Percentiles rank a stretch among this genome's conserved stretches.
Evolutionary conservation across 2,888 invertebrate species (phyloP).

Genomic region (Tetropium fuscum): DNA sequence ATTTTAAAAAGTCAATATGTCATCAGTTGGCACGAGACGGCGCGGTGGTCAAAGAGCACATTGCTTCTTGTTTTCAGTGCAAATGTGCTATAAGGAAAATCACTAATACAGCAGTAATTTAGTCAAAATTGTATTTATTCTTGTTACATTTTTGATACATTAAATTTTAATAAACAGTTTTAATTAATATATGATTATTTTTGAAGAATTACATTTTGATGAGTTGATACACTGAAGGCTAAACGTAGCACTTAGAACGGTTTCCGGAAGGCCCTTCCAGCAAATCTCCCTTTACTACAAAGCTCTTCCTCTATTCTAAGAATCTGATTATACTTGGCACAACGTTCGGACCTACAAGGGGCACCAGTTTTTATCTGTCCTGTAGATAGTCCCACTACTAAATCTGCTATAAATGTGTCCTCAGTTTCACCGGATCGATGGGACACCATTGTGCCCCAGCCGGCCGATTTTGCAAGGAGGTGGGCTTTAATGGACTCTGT

Average conservation of each 20-base stretch:
- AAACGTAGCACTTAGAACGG: conserved; percentile 73
- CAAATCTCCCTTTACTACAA: conserved; percentile 90
- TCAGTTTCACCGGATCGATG: conserved; percentile 98
- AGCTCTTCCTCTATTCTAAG: conserved; percentile 98
- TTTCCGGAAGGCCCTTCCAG: conserved; percentile 95
- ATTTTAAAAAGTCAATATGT: no score
- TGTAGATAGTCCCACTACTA: conserved; percentile 98
- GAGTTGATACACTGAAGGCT: no score
- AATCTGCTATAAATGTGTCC: conserved; percentile 98
- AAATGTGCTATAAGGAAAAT: conserved; percentile 5
- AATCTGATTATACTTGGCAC: conserved; percentile 99
- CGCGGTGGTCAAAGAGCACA: no score
- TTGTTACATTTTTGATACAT: conserved; percentile 10
- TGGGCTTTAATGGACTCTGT: conserved; percentile 98
- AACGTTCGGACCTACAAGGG: conserved; percentile 97
- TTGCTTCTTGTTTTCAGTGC: no score
- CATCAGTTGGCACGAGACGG: no score
- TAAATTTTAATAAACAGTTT: not conserved
- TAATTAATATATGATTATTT: no score
- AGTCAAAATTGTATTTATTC: no score
- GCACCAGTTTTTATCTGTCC: conserved; percentile 99
- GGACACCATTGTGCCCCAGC: conserved; percentile 99
- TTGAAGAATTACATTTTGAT: no score
- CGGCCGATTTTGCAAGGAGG: conserved; percentile 85
- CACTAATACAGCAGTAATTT: not conserved